Evolutionary conservation across 2,113 vertebrate genomes (phyloP), one percentile per base, ranked within the genome.

Genomic region (Mesembrinibis cayennensis): DNA sequence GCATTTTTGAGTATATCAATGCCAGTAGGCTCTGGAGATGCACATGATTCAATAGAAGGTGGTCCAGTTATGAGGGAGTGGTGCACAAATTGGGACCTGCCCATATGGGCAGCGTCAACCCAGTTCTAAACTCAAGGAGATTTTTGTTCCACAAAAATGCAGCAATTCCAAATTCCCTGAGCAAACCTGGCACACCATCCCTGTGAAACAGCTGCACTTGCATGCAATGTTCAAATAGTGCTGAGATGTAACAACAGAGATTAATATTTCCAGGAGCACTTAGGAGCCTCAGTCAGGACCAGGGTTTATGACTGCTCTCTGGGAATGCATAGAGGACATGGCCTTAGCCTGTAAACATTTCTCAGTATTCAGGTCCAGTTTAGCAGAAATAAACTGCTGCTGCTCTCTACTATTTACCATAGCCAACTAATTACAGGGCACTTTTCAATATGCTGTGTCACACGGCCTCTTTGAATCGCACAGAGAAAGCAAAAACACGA

Each of bases 241-340:
- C 38, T 77, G 77, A 83, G 84, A 59, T 44, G 30, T 66, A 87
- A 38, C 42, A 77, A 27, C 45, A n/a, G 20, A 62, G 42, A 70
- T 50, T 32, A 49, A 21, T 66, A 82, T 77, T 88, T 95, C 44
- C 65, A 91, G 77, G 65, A 85, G 44, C 22, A 40, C 79, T 74
- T 22, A 52, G 38, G 65, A 81, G 52, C 50, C 32, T 81, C 7
- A 0, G 8, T 92, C 47, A 82, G 47, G 52, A 81, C 25, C 34
- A 25, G 19, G 19, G 63, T 40, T 83, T 50, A 9, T 36, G 27
- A 58, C 30, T 87, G 56, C 72, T 53, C 59, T 59, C 2, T 0
- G 1, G 50, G 38, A 88, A 62, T 13, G 11, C 0, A 0, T 16
- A 29, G 80, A 82, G 83, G 38, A 61, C 45, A 5, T 2, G 16